These are phyloP conservation scores for Aspidoscelis tigris DNA, from an alignment of 2,113 vertebrate genomes.

Conservation along the genomic window DNA sequence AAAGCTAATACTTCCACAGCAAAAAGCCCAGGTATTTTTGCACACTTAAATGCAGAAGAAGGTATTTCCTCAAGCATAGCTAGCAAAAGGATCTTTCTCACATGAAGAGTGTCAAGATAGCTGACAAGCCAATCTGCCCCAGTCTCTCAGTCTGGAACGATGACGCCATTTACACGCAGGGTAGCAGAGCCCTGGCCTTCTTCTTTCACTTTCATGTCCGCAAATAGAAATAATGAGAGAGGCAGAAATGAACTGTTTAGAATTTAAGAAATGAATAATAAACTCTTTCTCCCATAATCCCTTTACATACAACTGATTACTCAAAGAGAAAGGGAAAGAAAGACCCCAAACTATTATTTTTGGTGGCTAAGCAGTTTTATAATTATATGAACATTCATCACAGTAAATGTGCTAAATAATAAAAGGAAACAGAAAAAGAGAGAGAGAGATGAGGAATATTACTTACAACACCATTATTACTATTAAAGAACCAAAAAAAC, in stretches of 20 bases:
- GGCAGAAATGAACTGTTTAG: slow-evolving; percentile 79
- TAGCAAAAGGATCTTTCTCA: neutral
- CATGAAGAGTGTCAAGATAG: neutral
- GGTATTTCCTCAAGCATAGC: neutral
- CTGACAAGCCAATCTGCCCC: neutral
- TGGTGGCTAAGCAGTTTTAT: slow-evolving; percentile 78
- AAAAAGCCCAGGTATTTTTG: too few relatives aligned
- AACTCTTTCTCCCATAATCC: slow-evolving; percentile 64
- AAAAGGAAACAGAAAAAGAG: slow-evolving; percentile 67
- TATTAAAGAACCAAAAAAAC: slow-evolving; percentile 69
- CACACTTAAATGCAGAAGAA: neutral
- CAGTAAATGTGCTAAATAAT: slow-evolving; percentile 78
- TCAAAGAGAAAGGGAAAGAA: slow-evolving; percentile 61
- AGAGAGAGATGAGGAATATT: slow-evolving; percentile 73
- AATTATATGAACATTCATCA: slow-evolving; percentile 80
- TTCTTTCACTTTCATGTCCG: slow-evolving; percentile 78
- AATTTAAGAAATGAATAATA: slow-evolving; percentile 78
- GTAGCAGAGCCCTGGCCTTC: slow-evolving; percentile 75
- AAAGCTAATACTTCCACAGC: too few relatives aligned
- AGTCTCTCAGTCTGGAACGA: neutral
- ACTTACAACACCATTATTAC: slow-evolving; percentile 79
- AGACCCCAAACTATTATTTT: slow-evolving; percentile 63
- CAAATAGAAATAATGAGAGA: slow-evolving; percentile 80
- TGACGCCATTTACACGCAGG: slow-evolving; percentile 28
- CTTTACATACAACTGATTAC: slow-evolving; percentile 72